A percentile compares a stretch with the other conserved stretches of the same genome.
These are phyloP conservation scores for Disparrhopalites patrizii DNA, from an alignment of 2,888 invertebrate genomes.

Conservation along the genomic window DNA sequence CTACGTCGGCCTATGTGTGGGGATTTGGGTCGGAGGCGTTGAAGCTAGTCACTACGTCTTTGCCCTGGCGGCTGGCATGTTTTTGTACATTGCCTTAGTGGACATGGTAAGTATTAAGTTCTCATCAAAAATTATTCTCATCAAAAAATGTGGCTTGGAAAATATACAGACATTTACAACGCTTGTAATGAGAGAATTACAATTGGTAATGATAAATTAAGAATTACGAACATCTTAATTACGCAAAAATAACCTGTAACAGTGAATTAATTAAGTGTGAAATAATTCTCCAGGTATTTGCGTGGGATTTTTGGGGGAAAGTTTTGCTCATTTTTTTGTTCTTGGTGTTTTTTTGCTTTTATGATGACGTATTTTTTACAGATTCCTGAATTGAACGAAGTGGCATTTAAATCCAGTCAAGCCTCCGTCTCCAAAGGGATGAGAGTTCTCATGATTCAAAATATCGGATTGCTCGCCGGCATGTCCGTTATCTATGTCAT, in stretches of 20 bases:
- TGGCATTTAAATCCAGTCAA: constrained; percentile 13
- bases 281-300: no score
- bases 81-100: constrained; percentile 22
- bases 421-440: constrained; percentile 14
- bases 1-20: constrained; percentile 15
- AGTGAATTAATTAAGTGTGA: no score
- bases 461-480: constrained; percentile 7
- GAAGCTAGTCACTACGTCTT: constrained; percentile 22
- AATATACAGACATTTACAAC: no score
- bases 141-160: no score
- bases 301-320: no score
- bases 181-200: no score
- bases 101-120: constrained; percentile 21
- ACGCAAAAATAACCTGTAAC: no score
- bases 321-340: background rate
- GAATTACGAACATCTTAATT: no score
- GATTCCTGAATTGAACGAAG: constrained; percentile 24
- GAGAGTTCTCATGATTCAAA: constrained; percentile 17
- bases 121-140: no score
- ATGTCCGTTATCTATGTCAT: constrained; percentile 21
- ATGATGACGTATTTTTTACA: background rate
- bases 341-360: background rate
- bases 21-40: constrained; percentile 17
- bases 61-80: constrained; percentile 19
- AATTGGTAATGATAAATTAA: no score